Evolutionary conservation across 2,113 vertebrate genomes (phyloP).

Genomic region (Trematomus loennbergii): DNA sequence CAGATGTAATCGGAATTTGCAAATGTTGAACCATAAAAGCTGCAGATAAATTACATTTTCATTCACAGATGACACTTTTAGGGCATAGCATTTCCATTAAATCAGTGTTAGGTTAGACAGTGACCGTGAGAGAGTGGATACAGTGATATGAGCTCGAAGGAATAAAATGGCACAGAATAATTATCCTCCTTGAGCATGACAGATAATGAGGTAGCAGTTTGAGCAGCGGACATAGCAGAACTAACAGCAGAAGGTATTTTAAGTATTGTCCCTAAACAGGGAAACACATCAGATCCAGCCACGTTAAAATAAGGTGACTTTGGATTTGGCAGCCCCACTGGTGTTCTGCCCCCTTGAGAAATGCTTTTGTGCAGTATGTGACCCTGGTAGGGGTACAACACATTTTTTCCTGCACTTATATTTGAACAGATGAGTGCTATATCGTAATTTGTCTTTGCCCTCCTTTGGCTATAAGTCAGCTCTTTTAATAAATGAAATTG

Average conservation of each 20-base stretch:
- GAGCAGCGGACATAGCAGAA: constrained; percentile 29
- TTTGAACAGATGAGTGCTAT: constrained; percentile 31
- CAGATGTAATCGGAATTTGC: constrained; percentile 3
- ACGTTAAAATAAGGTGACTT: constrained; percentile 64
- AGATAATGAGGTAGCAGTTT: constrained; percentile 18
- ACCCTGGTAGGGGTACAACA: constrained; percentile 25
- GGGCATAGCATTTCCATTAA: constrained; percentile 11
- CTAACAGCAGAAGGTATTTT: constrained; percentile 19
- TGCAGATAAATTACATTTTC: constrained; percentile 4
- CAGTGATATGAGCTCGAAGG: background rate
- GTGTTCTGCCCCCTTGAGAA: constrained; percentile 21
- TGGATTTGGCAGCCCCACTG: constrained; percentile 38
- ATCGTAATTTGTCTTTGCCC: constrained; percentile 15
- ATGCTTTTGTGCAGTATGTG: constrained; percentile 9
- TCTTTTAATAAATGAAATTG: constrained; percentile 35
- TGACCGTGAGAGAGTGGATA: background rate
- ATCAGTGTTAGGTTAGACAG: constrained; percentile 16
- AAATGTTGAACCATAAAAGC: constrained; percentile 1
- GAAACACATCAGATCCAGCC: constrained; percentile 40
- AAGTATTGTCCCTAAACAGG: constrained; percentile 29
- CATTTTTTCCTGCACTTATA: constrained; percentile 8
- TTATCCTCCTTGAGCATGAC: constrained; percentile 23
- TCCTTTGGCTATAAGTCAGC: constrained; percentile 6
- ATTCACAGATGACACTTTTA: background rate
- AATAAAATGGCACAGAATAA: constrained; percentile 15